Base-by-base conservation (phyloP, 53 echinoderm and acorn worm species). In the Stichopus horrens region DNA sequence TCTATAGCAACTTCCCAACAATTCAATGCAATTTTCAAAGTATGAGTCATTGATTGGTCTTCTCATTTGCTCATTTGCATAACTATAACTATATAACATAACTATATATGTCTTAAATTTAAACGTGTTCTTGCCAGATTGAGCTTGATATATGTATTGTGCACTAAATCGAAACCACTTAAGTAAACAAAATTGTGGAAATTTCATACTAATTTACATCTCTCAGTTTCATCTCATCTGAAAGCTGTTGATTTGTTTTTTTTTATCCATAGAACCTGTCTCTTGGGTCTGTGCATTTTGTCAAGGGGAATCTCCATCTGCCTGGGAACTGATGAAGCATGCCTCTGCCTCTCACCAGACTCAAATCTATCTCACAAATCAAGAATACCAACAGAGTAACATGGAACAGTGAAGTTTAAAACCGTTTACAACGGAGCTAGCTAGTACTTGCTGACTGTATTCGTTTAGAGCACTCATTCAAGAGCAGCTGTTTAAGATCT, bases 311-410 rank as follows among this genome's bases (percentile, higher is more conserved):
- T 86, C 75, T 18, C 88, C 81, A 71, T 93, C 94, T 57, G 91
- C 95, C 86, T 96, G 96, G 96, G 92, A 93, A 89, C 87, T 96
- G 75, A 96, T 96, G 96, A 96, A 90, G 88, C 96, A 96, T 79
- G 90, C 91, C 13, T 86, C 90, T 18, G 86, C 83, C 9, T 82
- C 89, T 37, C 96, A 96, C 74, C 92, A 95, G 80, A 95, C 91
- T 22, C 93, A 95, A 88, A 91, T 96, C 86, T 96, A 95, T 80
- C 75, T 91, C 73, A 92, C 86, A 21, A 77, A 86, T 8, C 58
- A 74, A 52, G 74, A 83, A 37, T 75, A 86, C 21, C 58, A 86
- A 86, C 81, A 58, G 58, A 81, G 8, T 10, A 58, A 57, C 22
- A 56, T 81, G 18, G 81, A 81, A 54, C 58, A 81, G 53, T 81